Percentiles rank a stretch among this genome's conserved stretches.
phyloP scores from a whole-genome alignment of 2,113 vertebrate genomes.

The Platycercus adscitus region DNA sequence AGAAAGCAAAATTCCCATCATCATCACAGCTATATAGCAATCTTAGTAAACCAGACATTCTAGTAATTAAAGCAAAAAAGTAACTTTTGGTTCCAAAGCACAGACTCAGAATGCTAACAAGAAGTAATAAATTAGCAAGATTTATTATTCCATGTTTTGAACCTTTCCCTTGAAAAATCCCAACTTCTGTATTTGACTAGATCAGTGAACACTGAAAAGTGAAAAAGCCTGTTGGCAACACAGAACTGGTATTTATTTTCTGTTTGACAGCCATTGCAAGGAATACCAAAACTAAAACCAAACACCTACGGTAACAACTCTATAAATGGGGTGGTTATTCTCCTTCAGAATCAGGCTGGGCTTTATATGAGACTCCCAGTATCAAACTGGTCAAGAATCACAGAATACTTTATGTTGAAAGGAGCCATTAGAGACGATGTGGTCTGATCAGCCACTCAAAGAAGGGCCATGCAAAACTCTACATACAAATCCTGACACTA shows the following conservation, averaged over 20 bases:
- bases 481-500: background rate
- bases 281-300: background rate
- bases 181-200: background rate
- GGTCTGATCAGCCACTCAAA: background rate
- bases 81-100: background rate
- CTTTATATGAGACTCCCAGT: background rate
- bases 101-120: background rate
- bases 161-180: background rate
- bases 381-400: background rate
- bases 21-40: background rate
- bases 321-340: background rate
- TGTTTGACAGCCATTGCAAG: background rate
- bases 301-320: background rate
- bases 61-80: background rate
- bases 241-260: background rate
- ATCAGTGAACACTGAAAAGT: background rate
- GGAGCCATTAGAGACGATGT: background rate
- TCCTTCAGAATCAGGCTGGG: background rate
- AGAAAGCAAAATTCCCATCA: conserved; percentile 1
- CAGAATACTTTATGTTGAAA: background rate
- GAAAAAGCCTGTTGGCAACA: background rate
- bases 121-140: background rate
- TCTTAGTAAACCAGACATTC: background rate
- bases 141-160: conserved; percentile 1
- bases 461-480: background rate